Conservation (phyloP, 2,888 invertebrate species). For the Dendrolimus pini region DNA sequence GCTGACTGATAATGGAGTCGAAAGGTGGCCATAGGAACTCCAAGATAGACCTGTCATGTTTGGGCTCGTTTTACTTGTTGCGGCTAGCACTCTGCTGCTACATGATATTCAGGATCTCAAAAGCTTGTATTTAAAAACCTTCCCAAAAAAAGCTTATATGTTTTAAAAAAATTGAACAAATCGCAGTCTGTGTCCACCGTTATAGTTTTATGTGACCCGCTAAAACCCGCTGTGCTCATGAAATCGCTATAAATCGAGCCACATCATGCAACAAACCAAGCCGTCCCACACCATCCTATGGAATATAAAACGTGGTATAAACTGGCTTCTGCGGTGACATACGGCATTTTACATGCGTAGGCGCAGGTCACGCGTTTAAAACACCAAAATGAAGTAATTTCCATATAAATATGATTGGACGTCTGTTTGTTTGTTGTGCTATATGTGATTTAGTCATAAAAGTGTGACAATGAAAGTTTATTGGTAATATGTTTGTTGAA, state of each 20-base stretch:
- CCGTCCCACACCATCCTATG: constrained; percentile 20
- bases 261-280: background rate
- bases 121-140: too few relatives aligned
- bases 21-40: too few relatives aligned
- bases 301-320: constrained; percentile 45
- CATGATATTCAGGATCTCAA: too few relatives aligned
- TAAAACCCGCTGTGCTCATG: too few relatives aligned
- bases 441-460: background rate
- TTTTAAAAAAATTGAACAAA: too few relatives aligned
- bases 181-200: too few relatives aligned
- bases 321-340: constrained; percentile 35
- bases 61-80: too few relatives aligned
- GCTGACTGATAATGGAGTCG: too few relatives aligned
- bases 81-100: too few relatives aligned
- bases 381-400: constrained; percentile 36
- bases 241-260: background rate
- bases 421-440: background rate
- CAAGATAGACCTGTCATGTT: too few relatives aligned
- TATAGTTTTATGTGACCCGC: too few relatives aligned
- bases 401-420: constrained; percentile 11
- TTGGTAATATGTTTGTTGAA: background rate
- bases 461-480: background rate
- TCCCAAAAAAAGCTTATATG: too few relatives aligned
- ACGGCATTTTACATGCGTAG: constrained; percentile 27
- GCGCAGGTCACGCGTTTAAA: constrained; percentile 29